Evolutionary conservation across 2,113 vertebrate species (phyloP), one percentile per base, ranked within the genome.

Genomic region (Taxidea taxus): DNA sequence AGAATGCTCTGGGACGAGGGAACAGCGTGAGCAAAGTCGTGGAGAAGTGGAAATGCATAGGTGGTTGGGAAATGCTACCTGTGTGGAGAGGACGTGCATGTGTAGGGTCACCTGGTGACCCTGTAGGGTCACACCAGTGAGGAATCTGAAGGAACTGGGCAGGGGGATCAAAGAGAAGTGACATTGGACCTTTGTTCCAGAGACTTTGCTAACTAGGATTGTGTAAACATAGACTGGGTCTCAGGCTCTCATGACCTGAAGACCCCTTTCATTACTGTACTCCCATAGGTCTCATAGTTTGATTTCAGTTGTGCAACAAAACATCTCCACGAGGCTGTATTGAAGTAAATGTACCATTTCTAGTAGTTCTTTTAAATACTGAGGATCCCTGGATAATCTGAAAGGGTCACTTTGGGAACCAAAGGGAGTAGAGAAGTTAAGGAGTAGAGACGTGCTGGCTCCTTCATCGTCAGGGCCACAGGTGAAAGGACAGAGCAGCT

Each of bases 341-440:
- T 60, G 44, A 62, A 44, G 44, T 42, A 87, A 90, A 34, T 47
- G 14, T 29, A 75, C 7, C 34, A 4, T 84, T 90, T 93, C 54
- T 12, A 44, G 51, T 2, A 70, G 42, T 77, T 82, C 93, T 80
- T 88, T 78, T 87, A 68, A 82, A 49, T 70, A 70, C 37, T 83
- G 51, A 78, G 39, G 54, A 54, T 47, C 23, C 29, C 39, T 72
- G 64, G 85, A 81, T 72, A 84, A 80, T 12, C 37, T 58, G 51
- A 66, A 54, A 89, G 5, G 51, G n/a, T 37, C 44, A n/a, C 42
- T 7, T 25, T 62, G 27, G 87, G n/a, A 85, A 37, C 23, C 15
- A 9, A 78, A 6, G 34, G 4, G 14, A 21, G 3, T 25, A 74
- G 23, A 37, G 25, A 70, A 37, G 15, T 31, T 58, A 74, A 56